phyloP scores from a whole-genome alignment of 92 coral and sea anemone species.

The Phenganax marumi region DNA sequence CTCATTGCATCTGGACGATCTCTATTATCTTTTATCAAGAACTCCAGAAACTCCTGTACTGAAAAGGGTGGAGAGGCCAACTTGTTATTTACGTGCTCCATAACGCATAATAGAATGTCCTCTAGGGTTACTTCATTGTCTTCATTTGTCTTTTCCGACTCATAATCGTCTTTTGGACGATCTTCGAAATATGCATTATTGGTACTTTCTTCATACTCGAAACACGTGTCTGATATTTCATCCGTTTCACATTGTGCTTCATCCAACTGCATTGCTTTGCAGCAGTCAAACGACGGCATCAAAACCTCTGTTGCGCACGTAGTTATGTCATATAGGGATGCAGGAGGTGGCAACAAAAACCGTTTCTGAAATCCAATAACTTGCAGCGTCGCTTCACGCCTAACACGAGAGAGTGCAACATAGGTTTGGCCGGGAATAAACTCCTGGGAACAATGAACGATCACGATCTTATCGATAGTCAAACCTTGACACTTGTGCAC shows the following conservation, averaged over 20 bases:
- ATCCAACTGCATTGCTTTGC: not conserved
- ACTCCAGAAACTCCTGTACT: conserved; percentile 2
- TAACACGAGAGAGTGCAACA: conserved; percentile 37
- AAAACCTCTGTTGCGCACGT: not conserved
- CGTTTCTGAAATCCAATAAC: conserved; percentile 30
- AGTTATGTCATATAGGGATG: not conserved
- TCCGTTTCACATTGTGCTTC: not conserved
- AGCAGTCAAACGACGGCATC: conserved; percentile 2
- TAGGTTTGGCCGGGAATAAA: conserved; percentile 36
- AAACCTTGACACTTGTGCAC: conserved; percentile 25
- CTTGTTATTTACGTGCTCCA: not conserved
- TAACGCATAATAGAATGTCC: conserved; percentile 3
- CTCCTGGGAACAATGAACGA: conserved; percentile 30
- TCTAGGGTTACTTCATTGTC: conserved; percentile 3
- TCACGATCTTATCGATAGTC: conserved; percentile 15
- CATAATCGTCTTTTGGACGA: not conserved
- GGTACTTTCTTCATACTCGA: not conserved
- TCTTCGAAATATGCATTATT: not conserved
- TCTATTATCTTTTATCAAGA: not conserved
- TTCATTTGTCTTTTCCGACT: not conserved
- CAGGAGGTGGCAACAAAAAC: conserved; percentile 4
- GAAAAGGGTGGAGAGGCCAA: not conserved
- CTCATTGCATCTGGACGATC: conserved; percentile 1
- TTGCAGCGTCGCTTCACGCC: conserved; percentile 44
- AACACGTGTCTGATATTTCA: not conserved